Base-by-base conservation (phyloP, 2,113 vertebrate genomes). In the Dipodomys merriami region DNA sequence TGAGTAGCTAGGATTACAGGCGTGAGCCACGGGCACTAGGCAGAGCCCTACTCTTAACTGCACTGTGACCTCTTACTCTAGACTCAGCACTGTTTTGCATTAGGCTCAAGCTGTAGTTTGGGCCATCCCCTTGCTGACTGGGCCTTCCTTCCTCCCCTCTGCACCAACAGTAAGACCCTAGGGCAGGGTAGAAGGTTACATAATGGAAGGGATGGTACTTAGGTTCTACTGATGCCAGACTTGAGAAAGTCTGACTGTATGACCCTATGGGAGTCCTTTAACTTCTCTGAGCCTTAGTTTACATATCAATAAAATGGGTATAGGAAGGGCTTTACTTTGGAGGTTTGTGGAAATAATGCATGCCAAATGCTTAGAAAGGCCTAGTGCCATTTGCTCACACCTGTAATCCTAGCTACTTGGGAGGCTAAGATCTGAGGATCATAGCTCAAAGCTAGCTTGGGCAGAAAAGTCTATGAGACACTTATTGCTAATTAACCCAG, bases 221-320 rank as follows among this genome's bases (percentile, higher is more conserved):
- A 57, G 53, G 15, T 57, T 57, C 53, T 13, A 57, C 4, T 13
- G 16, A 57, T 57, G 53, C 53, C 53, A 57, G 53, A 57, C 53
- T 18, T 57, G 53, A 57, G 19, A n/a, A 44, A 68, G 9, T 62
- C 74, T 82, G 25, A 72, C 71, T 74, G 7, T 65, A 49, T 74
- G 74, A 89, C 5, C n/a, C 74, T 64, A 12, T 6, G 4, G 35
- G 25, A 90, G 46, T 85, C 53, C 83, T 46, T 80, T 72, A 67
- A 62, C 49, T 27, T 86, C 60, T 85, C 65, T 64, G 69, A 60
- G 76, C 20, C 67, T 94, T 64, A 30, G 62, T 92, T 64, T 83
- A 20, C 65, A 39, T 80, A 49, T 77, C 39, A 87, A 68, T 83
- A 53, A 67, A 64, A 23, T 68, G 86, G 27, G 77, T 25, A 13